These are phyloP conservation scores for Dasyprocta punctata DNA, from an alignment of 2,113 vertebrate genomes.

Conservation along the genomic window DNA sequence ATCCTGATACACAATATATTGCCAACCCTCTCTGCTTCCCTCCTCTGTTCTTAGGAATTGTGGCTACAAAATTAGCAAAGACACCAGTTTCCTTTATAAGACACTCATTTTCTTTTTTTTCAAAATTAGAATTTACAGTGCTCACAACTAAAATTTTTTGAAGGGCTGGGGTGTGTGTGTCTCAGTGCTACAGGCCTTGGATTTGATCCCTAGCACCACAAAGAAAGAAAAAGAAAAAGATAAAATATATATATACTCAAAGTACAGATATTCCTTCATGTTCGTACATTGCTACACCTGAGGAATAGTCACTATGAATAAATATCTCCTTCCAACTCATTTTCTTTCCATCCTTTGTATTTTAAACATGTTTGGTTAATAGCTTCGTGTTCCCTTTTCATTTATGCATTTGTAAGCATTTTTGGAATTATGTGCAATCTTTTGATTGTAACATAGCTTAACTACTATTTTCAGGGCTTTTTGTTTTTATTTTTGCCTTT, in stretches of 20 bases:
- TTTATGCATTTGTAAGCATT: not conserved
- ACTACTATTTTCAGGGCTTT: not conserved
- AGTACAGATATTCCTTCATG: not conserved
- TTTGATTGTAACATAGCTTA: not conserved
- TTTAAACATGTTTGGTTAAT: not conserved
- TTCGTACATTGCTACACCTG: not conserved
- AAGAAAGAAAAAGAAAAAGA: not conserved
- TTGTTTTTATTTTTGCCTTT: not conserved
- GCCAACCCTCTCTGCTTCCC: not conserved
- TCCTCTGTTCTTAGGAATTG: not conserved
- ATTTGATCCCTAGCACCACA: not conserved
- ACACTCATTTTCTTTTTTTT: not conserved
- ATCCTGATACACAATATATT: not conserved
- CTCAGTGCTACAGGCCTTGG: not conserved
- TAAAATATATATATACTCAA: not conserved
- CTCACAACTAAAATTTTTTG: not conserved
- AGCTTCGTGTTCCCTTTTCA: not conserved
- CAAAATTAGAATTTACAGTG: not conserved
- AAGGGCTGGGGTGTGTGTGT: not conserved
- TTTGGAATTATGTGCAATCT: not conserved
- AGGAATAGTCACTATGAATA: not conserved
- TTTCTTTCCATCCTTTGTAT: not conserved
- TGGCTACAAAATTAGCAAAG: not conserved
- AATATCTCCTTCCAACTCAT: not conserved
- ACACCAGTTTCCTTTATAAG: not conserved